A percentile compares a stretch with the other conserved stretches of the same genome.
Evolutionary conservation across 2,888 invertebrate species (phyloP).

Genomic region (Siphlonurus alternatus): DNA sequence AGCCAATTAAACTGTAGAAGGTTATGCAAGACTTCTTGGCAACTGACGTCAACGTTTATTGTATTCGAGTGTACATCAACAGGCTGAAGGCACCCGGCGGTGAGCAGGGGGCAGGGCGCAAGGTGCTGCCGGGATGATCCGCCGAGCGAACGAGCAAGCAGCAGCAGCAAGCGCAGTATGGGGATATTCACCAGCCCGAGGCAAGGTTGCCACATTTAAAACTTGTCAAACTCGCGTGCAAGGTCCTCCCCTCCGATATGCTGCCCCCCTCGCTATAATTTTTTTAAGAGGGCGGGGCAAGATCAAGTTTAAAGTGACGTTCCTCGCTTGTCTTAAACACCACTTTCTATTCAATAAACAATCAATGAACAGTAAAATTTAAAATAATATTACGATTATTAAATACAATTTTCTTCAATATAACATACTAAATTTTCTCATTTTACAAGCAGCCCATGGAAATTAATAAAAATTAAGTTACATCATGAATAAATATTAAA

Average conservation of each 20-base stretch:
- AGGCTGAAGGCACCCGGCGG: neutral
- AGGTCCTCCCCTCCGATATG: neutral
- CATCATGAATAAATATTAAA: too few relatives aligned
- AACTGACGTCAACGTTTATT: neutral
- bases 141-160: neutral
- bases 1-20: too few relatives aligned
- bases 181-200: neutral
- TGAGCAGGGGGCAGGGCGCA: neutral
- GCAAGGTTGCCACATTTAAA: neutral
- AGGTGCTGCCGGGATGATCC: conserved; percentile 3
- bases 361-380: too few relatives aligned
- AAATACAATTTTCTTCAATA: too few relatives aligned
- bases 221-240: neutral
- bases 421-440: too few relatives aligned
- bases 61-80: neutral
- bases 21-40: too few relatives aligned
- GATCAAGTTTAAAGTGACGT: neutral
- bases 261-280: neutral
- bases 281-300: neutral
- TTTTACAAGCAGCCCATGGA: too few relatives aligned
- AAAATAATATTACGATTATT: too few relatives aligned
- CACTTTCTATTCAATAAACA: neutral
- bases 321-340: neutral
- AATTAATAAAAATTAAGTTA: too few relatives aligned
- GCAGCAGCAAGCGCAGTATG: neutral